Evolutionary conservation across 2,797 vertebrate species (phyloP).

Genomic region (Antennarius maculatus): DNA sequence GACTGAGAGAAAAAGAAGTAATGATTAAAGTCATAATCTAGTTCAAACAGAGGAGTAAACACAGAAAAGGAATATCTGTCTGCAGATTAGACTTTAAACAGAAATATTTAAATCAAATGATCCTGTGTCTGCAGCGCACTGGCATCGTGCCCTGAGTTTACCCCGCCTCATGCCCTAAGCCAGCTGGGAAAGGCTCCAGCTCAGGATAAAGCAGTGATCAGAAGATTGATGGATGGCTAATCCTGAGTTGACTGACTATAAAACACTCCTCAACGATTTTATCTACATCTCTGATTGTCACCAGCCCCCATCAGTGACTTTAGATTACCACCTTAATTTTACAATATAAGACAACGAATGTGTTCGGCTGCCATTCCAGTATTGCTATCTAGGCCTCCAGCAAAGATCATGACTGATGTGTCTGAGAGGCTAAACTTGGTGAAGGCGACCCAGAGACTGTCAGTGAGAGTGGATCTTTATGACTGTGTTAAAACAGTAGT

Average conservation of each 20-base stretch:
- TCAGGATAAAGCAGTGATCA: too few species aligned
- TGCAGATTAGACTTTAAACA: not conserved
- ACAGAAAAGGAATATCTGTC: not conserved
- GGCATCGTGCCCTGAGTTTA: too few species aligned
- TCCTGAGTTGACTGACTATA: not conserved
- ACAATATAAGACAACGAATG: slow-evolving; percentile 4
- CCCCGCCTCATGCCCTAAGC: too few species aligned
- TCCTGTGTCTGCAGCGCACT: not conserved
- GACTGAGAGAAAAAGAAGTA: not conserved
- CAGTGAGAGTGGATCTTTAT: slow-evolving; percentile 30
- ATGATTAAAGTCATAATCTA: not conserved
- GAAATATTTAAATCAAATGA: not conserved
- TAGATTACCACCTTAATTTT: not conserved
- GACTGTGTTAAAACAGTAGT: slow-evolving; percentile 32
- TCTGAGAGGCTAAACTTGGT: slow-evolving; percentile 49
- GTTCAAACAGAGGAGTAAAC: not conserved
- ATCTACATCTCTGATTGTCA: not conserved
- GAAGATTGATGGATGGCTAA: too few species aligned
- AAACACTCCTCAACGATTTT: not conserved
- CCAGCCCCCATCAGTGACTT: slow-evolving; percentile 2
- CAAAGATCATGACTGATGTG: slow-evolving; percentile 7
- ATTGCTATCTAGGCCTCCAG: not conserved
- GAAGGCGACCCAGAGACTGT: slow-evolving; percentile 27
- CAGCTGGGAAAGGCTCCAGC: too few species aligned
- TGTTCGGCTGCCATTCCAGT: not conserved